These are phyloP conservation scores for Heliocidaris erythrogramma DNA, from an alignment of 35 echinoderm and acorn worm genomes.

Conservation along the genomic window DNA sequence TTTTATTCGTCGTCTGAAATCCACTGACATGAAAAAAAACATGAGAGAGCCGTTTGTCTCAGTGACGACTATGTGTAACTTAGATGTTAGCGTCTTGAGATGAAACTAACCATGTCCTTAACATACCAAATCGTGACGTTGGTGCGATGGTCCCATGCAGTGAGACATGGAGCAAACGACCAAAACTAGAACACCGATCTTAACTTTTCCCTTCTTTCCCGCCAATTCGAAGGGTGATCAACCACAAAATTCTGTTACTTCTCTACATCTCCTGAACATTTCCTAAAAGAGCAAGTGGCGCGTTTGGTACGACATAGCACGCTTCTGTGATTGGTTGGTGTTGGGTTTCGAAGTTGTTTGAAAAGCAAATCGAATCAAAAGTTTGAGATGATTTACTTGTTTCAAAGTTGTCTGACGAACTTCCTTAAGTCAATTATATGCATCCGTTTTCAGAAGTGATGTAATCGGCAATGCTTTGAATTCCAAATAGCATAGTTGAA, in stretches of 20 bases:
- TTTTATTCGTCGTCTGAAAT: no score
- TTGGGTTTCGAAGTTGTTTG: neutral
- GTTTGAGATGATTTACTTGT: neutral
- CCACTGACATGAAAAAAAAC: no score
- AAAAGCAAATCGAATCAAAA: neutral
- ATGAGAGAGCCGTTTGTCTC: no score
- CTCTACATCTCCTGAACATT: neutral
- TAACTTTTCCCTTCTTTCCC: neutral
- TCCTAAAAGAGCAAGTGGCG: neutral
- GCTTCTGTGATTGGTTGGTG: neutral
- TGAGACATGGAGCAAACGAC: neutral
- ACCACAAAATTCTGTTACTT: slow-evolving; percentile 1
- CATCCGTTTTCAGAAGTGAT: neutral
- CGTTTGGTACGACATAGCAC: neutral
- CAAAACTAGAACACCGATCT: neutral
- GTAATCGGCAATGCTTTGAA: neutral
- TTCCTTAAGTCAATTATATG: neutral
- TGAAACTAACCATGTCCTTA: neutral
- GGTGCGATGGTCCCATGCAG: neutral
- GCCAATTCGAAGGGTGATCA: neutral
- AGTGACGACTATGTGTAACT: no score
- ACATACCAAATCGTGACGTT: neutral
- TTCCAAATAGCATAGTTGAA: neutral
- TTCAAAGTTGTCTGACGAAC: neutral
- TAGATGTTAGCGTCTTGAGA: neutral